Evolutionary conservation across 1,140 invertebrate genomes (phyloP).

Genomic region (Solen grandis): DNA sequence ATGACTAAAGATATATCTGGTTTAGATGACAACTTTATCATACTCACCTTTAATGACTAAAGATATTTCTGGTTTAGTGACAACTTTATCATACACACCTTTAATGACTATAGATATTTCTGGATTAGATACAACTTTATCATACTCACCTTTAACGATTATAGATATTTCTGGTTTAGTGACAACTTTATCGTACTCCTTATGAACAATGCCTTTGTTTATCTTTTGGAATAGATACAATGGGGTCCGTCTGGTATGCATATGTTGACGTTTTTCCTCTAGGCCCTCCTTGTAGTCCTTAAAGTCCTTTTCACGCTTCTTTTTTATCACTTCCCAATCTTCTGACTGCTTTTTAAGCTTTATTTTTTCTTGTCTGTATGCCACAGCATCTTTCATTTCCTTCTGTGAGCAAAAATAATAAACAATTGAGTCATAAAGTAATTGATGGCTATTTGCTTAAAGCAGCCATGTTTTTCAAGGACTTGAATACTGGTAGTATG

Average conservation of each 20-base stretch:
- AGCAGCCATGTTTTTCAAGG: too few species aligned
- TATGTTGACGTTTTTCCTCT: slow-evolving; percentile 72
- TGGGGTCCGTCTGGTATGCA: neutral
- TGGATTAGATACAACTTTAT: neutral
- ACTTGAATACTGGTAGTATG: too few species aligned
- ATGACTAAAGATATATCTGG: too few species aligned
- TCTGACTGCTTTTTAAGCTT: slow-evolving; percentile 85
- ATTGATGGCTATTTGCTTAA: too few species aligned
- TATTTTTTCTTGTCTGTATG: slow-evolving; percentile 82
- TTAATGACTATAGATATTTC: too few species aligned
- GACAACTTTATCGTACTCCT: neutral
- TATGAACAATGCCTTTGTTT: neutral
- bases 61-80: too few species aligned
- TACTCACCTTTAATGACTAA: too few species aligned
- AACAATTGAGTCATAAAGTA: neutral
- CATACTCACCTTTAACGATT: neutral
- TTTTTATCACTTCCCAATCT: slow-evolving; percentile 85
- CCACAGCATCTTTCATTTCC: slow-evolving; percentile 53
- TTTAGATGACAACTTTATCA: too few species aligned
- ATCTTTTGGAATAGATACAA: neutral
- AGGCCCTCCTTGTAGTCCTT: slow-evolving; percentile 86
- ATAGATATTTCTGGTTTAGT: neutral
- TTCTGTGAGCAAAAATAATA: slow-evolving; percentile 76
- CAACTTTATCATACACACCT: too few species aligned
- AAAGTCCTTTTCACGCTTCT: slow-evolving; percentile 86